A percentile compares a stretch with the other conserved stretches of the same genome.
Evolutionary conservation across 1,140 invertebrate species (phyloP).

Genomic region (Diploscapter pachys): DNA sequence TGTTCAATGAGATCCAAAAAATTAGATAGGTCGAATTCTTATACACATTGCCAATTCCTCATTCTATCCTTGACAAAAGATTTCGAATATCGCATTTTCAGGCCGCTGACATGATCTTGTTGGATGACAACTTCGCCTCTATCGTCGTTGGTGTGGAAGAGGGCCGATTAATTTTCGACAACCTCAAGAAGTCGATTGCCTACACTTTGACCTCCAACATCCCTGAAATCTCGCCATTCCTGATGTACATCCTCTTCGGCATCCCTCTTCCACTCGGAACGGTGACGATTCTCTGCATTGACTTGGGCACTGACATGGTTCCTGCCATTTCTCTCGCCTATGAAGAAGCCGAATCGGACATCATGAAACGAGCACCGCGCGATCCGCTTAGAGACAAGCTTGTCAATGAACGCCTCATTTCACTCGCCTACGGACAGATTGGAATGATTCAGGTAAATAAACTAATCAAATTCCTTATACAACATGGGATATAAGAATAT

Average conservation of each 20-base stretch:
- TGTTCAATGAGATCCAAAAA: too few relatives aligned
- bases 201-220: conserved; percentile 99
- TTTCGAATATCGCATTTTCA: too few relatives aligned
- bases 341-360: conserved; percentile 94
- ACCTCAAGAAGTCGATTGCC: conserved; percentile 98
- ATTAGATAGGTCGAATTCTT: too few relatives aligned
- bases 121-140: conserved; percentile 98
- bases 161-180: conserved; percentile 96
- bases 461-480: too few relatives aligned
- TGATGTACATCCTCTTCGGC: conserved; percentile 92
- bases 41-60: too few relatives aligned
- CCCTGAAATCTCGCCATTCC: conserved; percentile 97
- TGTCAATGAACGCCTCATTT: conserved; percentile 84
- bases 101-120: conserved; percentile 98
- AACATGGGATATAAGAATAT: too few relatives aligned
- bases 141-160: conserved; percentile 99
- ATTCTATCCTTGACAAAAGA: too few relatives aligned
- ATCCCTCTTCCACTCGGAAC: conserved; percentile 95
- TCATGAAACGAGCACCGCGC: conserved; percentile 96
- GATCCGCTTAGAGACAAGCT: conserved; percentile 92
- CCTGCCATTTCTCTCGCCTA: conserved; percentile 98
- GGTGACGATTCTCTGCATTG: conserved; percentile 98
- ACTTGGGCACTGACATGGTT: conserved; percentile 98
- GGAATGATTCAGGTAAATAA: conserved; percentile 82
- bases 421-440: conserved; percentile 91